Conservation (phyloP, 2,888 invertebrate genomes). For the Meteorus colon region DNA sequence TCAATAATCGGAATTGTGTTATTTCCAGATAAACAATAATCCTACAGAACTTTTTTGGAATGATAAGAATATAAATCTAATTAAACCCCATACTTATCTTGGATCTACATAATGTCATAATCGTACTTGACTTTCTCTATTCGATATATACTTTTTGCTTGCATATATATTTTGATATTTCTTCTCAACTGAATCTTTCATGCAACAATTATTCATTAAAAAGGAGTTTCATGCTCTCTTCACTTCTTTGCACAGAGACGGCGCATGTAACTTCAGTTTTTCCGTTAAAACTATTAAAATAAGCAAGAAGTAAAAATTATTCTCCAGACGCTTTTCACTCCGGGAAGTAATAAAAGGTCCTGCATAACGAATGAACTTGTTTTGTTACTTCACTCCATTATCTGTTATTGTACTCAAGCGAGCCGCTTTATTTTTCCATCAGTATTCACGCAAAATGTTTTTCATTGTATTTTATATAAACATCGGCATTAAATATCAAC, state of each 20-base stretch:
- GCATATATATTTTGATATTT: too few species aligned
- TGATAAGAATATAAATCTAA: too few species aligned
- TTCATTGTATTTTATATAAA: not conserved
- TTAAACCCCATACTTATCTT: too few species aligned
- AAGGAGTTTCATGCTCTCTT: not conserved
- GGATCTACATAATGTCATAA: too few species aligned
- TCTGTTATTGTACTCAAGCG: not conserved
- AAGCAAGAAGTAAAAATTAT: not conserved
- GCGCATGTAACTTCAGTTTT: not conserved
- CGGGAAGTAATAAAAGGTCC: not conserved
- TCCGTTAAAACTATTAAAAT: constrained; percentile 11
- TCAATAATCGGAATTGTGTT: too few species aligned
- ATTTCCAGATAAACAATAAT: too few species aligned
- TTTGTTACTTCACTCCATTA: constrained; percentile 12
- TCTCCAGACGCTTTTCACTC: not conserved
- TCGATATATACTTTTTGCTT: too few species aligned
- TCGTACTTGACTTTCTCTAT: too few species aligned
- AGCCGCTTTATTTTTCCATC: not conserved
- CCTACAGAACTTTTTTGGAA: too few species aligned
- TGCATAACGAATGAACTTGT: constrained; percentile 30
- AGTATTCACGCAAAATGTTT: not conserved
- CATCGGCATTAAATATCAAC: not conserved
- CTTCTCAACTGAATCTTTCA: not conserved
- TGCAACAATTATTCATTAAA: not conserved
- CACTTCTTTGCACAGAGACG: constrained; percentile 6